phyloP scores from a whole-genome alignment of 2,113 vertebrate species.

The Alethe diademata region DNA sequence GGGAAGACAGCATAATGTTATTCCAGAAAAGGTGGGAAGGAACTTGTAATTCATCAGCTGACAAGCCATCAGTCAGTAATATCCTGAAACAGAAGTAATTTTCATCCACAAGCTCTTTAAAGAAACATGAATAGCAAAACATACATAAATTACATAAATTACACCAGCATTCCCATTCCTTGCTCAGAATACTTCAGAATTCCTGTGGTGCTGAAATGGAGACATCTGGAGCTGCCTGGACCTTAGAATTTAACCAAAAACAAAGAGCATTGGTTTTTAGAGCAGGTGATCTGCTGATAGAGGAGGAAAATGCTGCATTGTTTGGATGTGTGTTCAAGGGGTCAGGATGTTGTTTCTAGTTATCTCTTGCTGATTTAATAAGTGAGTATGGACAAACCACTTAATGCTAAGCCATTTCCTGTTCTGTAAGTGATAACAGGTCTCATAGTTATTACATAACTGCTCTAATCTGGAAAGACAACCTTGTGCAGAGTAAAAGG shows the following conservation, averaged over 20 bases:
- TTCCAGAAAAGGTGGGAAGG: background rate
- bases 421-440: background rate
- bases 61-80: background rate
- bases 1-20: background rate
- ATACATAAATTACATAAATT: background rate
- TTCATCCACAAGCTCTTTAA: background rate
- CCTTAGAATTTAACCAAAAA: background rate
- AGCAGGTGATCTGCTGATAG: background rate
- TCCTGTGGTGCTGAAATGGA: background rate
- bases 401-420: background rate
- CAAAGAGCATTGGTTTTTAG: background rate
- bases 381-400: constrained; percentile 5
- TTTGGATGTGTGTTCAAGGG: background rate
- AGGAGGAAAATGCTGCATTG: background rate
- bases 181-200: background rate
- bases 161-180: background rate
- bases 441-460: background rate
- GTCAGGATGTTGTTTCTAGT: constrained; percentile 1
- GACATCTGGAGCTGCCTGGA: background rate
- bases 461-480: background rate
- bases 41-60: background rate
- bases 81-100: background rate
- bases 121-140: background rate
- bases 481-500: background rate
- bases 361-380: background rate